A percentile compares a stretch with the other conserved stretches of the same genome.
These are phyloP conservation scores for Doryteuthis pealeii DNA, from an alignment of 1,140 invertebrate genomes.

Conservation along the genomic window DNA sequence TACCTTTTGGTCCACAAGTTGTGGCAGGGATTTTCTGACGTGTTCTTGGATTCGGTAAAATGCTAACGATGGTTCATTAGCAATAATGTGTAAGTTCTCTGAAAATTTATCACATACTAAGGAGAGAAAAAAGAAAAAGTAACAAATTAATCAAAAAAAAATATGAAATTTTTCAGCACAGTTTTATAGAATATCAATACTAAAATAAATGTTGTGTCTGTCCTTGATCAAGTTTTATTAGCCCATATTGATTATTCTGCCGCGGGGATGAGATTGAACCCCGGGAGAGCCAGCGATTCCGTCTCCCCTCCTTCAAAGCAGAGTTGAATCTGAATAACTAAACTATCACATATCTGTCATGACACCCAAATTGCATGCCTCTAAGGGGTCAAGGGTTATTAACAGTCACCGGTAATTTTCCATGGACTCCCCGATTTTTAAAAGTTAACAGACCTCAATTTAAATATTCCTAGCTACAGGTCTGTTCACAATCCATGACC, in stretches of 20 bases:
- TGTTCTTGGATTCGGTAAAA: constrained; percentile 90
- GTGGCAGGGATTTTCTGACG: constrained; percentile 84
- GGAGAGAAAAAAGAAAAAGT: constrained; percentile 12
- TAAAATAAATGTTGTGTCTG: neutral
- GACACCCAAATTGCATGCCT: too few species aligned
- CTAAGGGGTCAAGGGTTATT: too few species aligned
- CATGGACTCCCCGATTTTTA: too few species aligned
- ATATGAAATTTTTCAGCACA: neutral
- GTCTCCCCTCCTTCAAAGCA: neutral
- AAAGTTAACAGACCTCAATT: too few species aligned
- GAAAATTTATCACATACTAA: constrained; percentile 61
- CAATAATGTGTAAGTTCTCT: constrained; percentile 79
- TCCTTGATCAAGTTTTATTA: too few species aligned
- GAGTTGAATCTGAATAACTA: neutral
- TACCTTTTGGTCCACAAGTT: constrained; percentile 85
- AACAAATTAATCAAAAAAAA: neutral
- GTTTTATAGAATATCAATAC: neutral
- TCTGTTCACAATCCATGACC: too few species aligned
- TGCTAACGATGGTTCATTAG: constrained; percentile 91
- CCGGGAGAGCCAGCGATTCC: too few species aligned
- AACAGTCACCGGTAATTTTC: too few species aligned
- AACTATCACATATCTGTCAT: neutral
- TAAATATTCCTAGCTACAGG: too few species aligned
- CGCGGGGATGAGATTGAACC: too few species aligned
- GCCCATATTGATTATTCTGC: too few species aligned